These are phyloP conservation scores for Nicator chloris DNA, from an alignment of 2,113 vertebrate species.

Conservation along the genomic window DNA sequence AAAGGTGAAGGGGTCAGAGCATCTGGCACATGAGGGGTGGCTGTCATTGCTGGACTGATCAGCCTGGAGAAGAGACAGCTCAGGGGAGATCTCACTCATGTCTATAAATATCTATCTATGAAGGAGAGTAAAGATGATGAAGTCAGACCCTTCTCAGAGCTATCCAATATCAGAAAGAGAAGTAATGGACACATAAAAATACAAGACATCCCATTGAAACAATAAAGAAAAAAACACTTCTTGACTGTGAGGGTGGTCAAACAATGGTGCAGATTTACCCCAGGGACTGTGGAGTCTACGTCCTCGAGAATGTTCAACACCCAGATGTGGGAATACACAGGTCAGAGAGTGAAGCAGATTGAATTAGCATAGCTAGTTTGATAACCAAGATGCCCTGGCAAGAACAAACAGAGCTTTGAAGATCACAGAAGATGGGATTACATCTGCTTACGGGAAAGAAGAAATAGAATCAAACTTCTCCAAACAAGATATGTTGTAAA, in stretches of 20 bases:
- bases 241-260: background rate
- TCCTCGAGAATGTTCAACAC: background rate
- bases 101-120: background rate
- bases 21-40: background rate
- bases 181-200: background rate
- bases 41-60: background rate
- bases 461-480: too few relatives aligned
- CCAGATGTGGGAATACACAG: too few relatives aligned
- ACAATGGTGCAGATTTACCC: background rate
- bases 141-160: background rate
- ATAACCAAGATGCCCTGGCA: too few relatives aligned
- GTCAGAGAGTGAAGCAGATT: too few relatives aligned
- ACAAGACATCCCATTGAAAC: background rate
- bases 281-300: background rate
- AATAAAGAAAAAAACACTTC: background rate
- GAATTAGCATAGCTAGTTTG: too few relatives aligned
- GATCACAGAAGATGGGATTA: too few relatives aligned
- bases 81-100: background rate
- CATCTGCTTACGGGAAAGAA: too few relatives aligned
- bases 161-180: background rate
- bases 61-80: background rate
- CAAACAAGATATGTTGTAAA: too few relatives aligned
- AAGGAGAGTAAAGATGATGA: background rate
- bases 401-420: too few relatives aligned
- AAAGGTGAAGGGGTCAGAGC: background rate